Evolutionary conservation across 2,113 vertebrate species (phyloP).

Genomic region (Monarcha castaneiventris): DNA sequence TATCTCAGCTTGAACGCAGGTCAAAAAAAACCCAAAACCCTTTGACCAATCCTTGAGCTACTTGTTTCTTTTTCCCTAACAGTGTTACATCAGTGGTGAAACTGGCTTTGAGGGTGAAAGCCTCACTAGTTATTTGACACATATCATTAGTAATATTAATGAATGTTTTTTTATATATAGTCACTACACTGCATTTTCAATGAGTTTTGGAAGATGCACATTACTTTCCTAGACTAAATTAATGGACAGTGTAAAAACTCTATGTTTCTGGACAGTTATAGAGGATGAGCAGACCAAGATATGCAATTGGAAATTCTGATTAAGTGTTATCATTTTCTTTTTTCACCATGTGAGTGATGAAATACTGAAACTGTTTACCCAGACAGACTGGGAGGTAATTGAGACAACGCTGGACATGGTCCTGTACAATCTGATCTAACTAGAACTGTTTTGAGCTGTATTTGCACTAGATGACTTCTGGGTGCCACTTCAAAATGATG

Average conservation of each 20-base stretch:
- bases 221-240: neutral
- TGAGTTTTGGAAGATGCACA: neutral
- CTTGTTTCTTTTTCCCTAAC: neutral
- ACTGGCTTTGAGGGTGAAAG: neutral
- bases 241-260: neutral
- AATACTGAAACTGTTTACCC: neutral
- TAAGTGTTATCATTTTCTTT: neutral
- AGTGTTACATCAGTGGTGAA: neutral
- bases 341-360: neutral
- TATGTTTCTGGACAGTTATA: neutral
- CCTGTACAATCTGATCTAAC: neutral
- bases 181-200: neutral
- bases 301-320: neutral
- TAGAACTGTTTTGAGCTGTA: neutral
- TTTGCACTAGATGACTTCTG: neutral
- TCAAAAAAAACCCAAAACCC: neutral
- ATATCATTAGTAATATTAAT: neutral
- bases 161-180: accelerated
- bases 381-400: neutral
- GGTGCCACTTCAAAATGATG: neutral
- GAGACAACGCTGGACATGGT: neutral
- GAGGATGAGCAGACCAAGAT: neutral
- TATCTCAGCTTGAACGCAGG: neutral
- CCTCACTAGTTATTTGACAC: neutral
- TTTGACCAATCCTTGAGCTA: neutral